Conservation (phyloP, 2,888 invertebrate species). For the Vannuccia rotundouncinata region DNA sequence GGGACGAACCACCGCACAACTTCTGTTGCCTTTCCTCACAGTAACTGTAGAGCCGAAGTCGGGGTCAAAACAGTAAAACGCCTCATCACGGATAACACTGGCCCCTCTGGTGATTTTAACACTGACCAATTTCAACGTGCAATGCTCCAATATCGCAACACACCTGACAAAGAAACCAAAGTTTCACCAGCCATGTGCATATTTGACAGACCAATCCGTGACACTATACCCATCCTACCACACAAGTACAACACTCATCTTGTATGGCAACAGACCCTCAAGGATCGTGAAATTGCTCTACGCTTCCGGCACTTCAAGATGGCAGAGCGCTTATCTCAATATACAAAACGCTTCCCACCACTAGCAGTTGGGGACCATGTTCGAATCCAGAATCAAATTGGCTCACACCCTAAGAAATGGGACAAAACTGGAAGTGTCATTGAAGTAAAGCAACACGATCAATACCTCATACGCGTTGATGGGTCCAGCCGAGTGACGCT, state of each 20-base stretch:
- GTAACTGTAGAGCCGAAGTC: slow-evolving; percentile 37
- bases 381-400: slow-evolving; percentile 43
- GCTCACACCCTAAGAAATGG: slow-evolving; percentile 43
- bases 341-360: slow-evolving; percentile 42
- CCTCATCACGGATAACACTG: slow-evolving; percentile 25
- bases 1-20: slow-evolving; percentile 44
- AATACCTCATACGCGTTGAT: slow-evolving; percentile 42
- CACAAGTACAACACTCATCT: not conserved
- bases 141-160: slow-evolving; percentile 42
- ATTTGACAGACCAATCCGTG: slow-evolving; percentile 37
- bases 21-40: slow-evolving; percentile 41
- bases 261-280: slow-evolving; percentile 42
- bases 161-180: slow-evolving; percentile 43
- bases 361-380: slow-evolving; percentile 42
- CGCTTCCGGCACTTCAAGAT: slow-evolving; percentile 43
- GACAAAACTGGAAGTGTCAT: slow-evolving; percentile 44
- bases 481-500: slow-evolving; percentile 42
- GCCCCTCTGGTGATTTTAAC: slow-evolving; percentile 42
- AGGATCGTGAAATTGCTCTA: slow-evolving; percentile 42
- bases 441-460: slow-evolving; percentile 43
- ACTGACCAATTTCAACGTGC: slow-evolving; percentile 40
- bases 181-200: slow-evolving; percentile 43
- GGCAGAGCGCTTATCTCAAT: slow-evolving; percentile 42
- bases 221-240: slow-evolving; percentile 32
- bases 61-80: slow-evolving; percentile 26